Evolutionary conservation across 2,113 vertebrate genomes (phyloP).

Genomic region (Nematolebias whitei): DNA sequence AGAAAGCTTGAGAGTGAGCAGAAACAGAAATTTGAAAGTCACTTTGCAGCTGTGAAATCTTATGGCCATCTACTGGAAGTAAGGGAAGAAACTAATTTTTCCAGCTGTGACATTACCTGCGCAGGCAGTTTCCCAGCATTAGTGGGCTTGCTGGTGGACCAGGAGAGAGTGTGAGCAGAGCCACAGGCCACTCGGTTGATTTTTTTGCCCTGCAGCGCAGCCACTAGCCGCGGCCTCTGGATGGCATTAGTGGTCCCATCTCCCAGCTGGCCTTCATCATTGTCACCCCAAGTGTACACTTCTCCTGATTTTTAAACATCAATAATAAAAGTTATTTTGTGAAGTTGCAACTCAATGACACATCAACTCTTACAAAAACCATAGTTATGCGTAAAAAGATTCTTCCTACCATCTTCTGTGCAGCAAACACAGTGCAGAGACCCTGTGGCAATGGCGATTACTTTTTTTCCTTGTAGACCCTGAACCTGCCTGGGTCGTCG

Average conservation of each 20-base stretch:
- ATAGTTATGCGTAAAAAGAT: accelerated
- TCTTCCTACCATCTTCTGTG: conserved; percentile 92
- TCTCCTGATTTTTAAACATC: conserved; percentile 83
- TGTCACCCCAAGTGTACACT: conserved; percentile 98
- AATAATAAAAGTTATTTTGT: not conserved
- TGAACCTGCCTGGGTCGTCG: conserved; percentile 95
- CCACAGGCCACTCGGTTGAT: conserved; percentile 98
- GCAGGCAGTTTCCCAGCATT: conserved; percentile 95
- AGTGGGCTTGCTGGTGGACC: conserved; percentile 98
- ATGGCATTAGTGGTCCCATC: conserved; percentile 98
- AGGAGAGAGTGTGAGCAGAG: conserved; percentile 95
- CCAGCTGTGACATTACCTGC: conserved; percentile 81
- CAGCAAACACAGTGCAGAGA: conserved; percentile 99
- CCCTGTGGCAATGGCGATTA: conserved; percentile 95
- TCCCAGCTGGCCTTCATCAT: conserved; percentile 97
- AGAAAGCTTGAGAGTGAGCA: not conserved
- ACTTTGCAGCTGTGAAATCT: conserved; percentile 6
- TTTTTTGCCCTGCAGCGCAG: conserved; percentile 97
- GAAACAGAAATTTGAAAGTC: not conserved
- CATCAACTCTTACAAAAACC: not conserved
- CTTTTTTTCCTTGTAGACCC: conserved; percentile 97
- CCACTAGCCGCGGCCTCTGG: conserved; percentile 93
- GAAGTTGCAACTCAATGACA: conserved; percentile 7
- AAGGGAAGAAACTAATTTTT: not conserved
- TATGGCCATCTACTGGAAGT: conserved; percentile 60